These are phyloP conservation scores for Drosophila busckii DNA, from an alignment of 1,140 invertebrate genomes.

Conservation along the genomic window DNA sequence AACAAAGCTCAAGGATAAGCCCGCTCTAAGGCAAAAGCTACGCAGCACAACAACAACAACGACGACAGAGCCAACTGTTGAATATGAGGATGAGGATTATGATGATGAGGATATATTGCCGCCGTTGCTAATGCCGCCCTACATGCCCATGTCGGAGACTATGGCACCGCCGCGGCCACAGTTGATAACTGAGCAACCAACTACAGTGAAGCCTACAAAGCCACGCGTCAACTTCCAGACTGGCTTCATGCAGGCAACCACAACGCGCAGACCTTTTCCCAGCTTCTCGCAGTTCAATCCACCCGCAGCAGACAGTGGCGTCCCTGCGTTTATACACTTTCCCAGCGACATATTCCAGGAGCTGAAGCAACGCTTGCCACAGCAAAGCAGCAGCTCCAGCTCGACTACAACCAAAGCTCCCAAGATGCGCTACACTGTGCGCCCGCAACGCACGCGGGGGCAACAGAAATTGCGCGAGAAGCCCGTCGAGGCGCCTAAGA, in stretches of 20 bases:
- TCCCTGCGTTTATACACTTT: conserved; percentile 74
- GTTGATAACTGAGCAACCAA: conserved; percentile 28
- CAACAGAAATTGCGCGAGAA: conserved; percentile 58
- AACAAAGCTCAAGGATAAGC: conserved; percentile 7
- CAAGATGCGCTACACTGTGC: conserved; percentile 44
- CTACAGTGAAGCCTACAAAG: conserved; percentile 14
- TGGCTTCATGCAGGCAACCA: conserved; percentile 61
- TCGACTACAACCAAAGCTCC: conserved; percentile 50
- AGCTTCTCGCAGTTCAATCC: conserved; percentile 44
- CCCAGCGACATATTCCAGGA: conserved; percentile 77
- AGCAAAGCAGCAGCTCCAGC: conserved; percentile 49
- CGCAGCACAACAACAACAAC: conserved; percentile 17
- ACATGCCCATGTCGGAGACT: conserved; percentile 82
- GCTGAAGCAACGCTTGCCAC: conserved; percentile 55
- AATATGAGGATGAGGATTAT: conserved; percentile 71
- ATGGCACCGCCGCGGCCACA: conserved; percentile 71
- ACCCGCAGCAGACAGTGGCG: conserved; percentile 28
- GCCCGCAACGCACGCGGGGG: conserved; percentile 54
- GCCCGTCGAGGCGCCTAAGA: conserved; percentile 23
- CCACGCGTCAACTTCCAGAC: conserved; percentile 36
- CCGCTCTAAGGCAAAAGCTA: background rate
- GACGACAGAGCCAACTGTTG: conserved; percentile 30
- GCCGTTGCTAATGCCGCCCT: conserved; percentile 80
- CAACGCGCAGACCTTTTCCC: conserved; percentile 58
- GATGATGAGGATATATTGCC: conserved; percentile 80